Base-by-base conservation (phyloP, 2,888 invertebrate species). In the Lochmaea capreae region DNA sequence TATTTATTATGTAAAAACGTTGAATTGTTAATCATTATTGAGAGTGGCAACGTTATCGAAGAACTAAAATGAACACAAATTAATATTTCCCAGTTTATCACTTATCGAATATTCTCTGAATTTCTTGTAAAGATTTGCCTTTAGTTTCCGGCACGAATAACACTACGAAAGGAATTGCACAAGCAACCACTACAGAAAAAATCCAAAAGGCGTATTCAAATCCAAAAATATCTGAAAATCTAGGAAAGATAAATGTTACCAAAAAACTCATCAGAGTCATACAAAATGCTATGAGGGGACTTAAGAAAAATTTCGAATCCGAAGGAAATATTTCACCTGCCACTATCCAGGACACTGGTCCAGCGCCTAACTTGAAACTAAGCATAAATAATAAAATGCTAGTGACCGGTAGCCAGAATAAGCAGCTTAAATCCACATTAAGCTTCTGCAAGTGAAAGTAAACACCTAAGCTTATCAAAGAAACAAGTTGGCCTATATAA, bases 311-410 rank as follows among this genome's bases (percentile, higher is more conserved):
- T 86, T 94, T 94, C 1, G 94, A 92, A 79, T 94, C 92, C 0
- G 92, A 87, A 43, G 96, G 92, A 85, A 96, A 92, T 86, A 96
- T 90, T 86, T 96, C 96, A 0, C 93, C 92, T 89, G 94, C 91
- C 54, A 95, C 91, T 0, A 94, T 93, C 95, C 95, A 95, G 0
- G 94, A 92, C 52, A 95, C 85, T 0, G 94, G 93, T 1, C 96
- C 95, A 66, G 93, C 90, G 1, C 92, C 91, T 87, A 83, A 4
- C 75, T 93, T 93, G 87, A 94, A 95, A 0, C 92, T 90, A 68
- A 92, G 87, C 74, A 94, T 93, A 87, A 92, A 95, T 14, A 93
- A 79, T 1, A 95, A 89, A 54, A 95, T 86, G 0, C 93, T 91
- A 4, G 91, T 85, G 4, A 95, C 89, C 0, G 95, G 95, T 54